Percentiles rank a stretch among this genome's conserved stretches.
Conservation (phyloP, 2,888 invertebrate genomes). For the Drosophila prostipennis region DNA sequence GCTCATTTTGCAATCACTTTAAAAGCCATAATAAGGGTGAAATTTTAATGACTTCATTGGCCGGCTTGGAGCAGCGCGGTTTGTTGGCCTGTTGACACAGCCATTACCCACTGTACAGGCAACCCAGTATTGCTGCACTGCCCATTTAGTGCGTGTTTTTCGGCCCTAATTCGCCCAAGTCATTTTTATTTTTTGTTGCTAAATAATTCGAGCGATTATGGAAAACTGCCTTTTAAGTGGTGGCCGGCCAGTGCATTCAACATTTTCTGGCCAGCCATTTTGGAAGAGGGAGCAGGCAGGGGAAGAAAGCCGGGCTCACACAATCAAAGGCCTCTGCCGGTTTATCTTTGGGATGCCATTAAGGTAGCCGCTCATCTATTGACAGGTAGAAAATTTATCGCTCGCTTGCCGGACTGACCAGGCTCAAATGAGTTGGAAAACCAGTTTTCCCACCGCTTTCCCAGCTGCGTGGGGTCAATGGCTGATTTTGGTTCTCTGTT, state of each 20-base stretch:
- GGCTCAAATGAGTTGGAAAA: constrained; percentile 34
- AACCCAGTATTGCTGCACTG: neutral
- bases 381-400: constrained; percentile 82
- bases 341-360: constrained; percentile 67
- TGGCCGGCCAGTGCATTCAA: constrained; percentile 53
- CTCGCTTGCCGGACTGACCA: constrained; percentile 50
- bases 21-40: constrained; percentile 82
- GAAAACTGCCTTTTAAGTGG: constrained; percentile 55
- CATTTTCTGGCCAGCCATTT: constrained; percentile 53
- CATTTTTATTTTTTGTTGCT: constrained; percentile 32
- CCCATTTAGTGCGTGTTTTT: constrained; percentile 43
- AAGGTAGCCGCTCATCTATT: constrained; percentile 74
- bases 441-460: constrained; percentile 48
- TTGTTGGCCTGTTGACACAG: constrained; percentile 60
- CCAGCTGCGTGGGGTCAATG: constrained; percentile 72
- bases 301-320: constrained; percentile 23
- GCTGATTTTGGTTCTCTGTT: constrained; percentile 61
- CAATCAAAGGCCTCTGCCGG: constrained; percentile 62
- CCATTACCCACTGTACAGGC: constrained; percentile 36
- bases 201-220: constrained; percentile 70
- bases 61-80: constrained; percentile 17
- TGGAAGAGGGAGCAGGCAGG: constrained; percentile 38
- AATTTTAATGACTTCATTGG: constrained; percentile 81
- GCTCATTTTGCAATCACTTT: constrained; percentile 80
- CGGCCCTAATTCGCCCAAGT: constrained; percentile 44